phyloP scores from a whole-genome alignment of 2,797 vertebrate species.

The Rhinatrema bivittatum region DNA sequence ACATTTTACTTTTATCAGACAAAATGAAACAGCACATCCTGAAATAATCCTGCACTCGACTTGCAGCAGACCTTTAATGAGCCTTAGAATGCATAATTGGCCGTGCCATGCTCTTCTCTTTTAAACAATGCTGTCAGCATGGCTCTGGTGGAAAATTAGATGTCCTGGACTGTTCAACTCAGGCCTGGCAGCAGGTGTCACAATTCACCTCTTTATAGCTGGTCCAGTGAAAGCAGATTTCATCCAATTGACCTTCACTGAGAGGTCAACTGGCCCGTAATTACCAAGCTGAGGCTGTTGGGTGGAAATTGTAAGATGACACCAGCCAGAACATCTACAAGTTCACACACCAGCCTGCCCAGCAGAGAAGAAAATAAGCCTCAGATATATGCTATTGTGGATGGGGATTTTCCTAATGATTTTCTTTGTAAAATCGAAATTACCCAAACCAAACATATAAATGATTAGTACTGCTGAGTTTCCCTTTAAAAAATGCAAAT shows the following conservation, averaged over 20 bases:
- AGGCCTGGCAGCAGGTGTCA: constrained; percentile 17
- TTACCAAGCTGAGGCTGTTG: constrained; percentile 14
- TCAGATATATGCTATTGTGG: neutral
- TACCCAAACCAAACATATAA: too few species aligned
- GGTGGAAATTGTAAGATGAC: constrained; percentile 1
- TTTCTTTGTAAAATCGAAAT: too few species aligned
- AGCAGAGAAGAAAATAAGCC: neutral
- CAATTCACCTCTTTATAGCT: constrained; percentile 12
- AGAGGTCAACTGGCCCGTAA: constrained; percentile 14
- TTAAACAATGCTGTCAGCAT: constrained; percentile 3
- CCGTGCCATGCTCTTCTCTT: neutral
- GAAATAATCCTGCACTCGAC: neutral
- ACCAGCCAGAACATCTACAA: neutral
- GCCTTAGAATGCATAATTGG: constrained; percentile 1
- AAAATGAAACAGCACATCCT: neutral
- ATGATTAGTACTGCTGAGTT: too few species aligned
- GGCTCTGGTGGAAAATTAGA: neutral
- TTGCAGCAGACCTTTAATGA: neutral
- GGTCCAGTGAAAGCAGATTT: constrained; percentile 14
- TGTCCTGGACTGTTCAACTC: constrained; percentile 4
- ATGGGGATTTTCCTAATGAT: neutral
- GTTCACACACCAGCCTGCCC: neutral
- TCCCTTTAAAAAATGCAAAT: too few species aligned
- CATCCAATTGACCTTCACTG: constrained; percentile 14
- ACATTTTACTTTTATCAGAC: neutral